phyloP scores from a whole-genome alignment of 2,797 vertebrate species.

The Amphiprion clarkii region DNA sequence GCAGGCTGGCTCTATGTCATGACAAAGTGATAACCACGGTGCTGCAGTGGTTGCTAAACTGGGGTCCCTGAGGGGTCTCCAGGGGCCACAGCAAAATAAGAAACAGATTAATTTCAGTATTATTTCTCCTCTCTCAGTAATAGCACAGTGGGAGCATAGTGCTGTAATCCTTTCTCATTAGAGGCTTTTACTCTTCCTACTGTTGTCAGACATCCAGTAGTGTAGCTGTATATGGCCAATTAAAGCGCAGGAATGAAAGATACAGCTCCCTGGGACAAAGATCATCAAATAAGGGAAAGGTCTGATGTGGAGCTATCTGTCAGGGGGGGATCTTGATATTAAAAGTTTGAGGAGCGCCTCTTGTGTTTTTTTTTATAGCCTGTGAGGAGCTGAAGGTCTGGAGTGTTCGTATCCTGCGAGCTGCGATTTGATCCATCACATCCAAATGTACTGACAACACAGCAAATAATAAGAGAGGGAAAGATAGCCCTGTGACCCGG shows the following conservation, averaged over 20 bases:
- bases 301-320: constrained; percentile 15
- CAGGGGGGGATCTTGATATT: constrained; percentile 47
- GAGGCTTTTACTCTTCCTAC: constrained; percentile 41
- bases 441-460: constrained; percentile 54
- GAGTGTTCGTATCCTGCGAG: constrained; percentile 58
- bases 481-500: constrained; percentile 72
- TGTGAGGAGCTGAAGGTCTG: constrained; percentile 47
- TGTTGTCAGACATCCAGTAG: constrained; percentile 49
- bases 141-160: constrained; percentile 55
- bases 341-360: constrained; percentile 58
- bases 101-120: constrained; percentile 59
- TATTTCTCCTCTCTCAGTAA: constrained; percentile 45
- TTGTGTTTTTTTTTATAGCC: constrained; percentile 35
- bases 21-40: constrained; percentile 26
- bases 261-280: constrained; percentile 14
- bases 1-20: constrained; percentile 6
- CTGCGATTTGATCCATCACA: constrained; percentile 63
- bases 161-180: constrained; percentile 66
- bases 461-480: constrained; percentile 65
- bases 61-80: constrained; percentile 30
- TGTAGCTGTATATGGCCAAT: constrained; percentile 49
- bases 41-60: constrained; percentile 35
- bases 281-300: constrained; percentile 25
- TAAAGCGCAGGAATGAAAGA: constrained; percentile 36
- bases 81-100: constrained; percentile 44